These are phyloP conservation scores for Diacarnus erythraeanus DNA, from an alignment of 37 sponge, comb jelly and placozoan species.

Conservation along the genomic window DNA sequence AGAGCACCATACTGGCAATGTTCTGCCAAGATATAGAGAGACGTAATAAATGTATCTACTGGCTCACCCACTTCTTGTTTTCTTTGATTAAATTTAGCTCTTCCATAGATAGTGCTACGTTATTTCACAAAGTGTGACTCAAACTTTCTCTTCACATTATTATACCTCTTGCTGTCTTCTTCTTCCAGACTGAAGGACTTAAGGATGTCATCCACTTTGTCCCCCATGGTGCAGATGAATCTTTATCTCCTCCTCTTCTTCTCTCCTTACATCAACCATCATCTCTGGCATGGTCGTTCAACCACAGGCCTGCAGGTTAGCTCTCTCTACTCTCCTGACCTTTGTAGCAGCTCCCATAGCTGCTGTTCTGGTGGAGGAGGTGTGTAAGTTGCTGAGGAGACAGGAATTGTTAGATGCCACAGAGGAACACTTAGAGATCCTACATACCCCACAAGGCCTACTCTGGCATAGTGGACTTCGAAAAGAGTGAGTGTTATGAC, in stretches of 20 bases:
- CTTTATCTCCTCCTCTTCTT: background rate
- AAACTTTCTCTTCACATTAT: too few species aligned
- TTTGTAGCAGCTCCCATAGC: background rate
- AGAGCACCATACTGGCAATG: constrained; percentile 8
- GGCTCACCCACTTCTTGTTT: too few species aligned
- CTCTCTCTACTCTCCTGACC: constrained; percentile 19
- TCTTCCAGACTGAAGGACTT: constrained; percentile 15
- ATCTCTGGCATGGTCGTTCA: constrained; percentile 2
- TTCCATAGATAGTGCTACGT: constrained; percentile 35
- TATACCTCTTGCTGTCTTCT: too few species aligned
- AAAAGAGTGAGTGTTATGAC: constrained; percentile 48
- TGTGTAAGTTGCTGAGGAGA: constrained; percentile 31
- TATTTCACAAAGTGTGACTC: too few species aligned
- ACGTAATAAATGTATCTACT: constrained; percentile 48
- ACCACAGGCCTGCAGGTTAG: constrained; percentile 3
- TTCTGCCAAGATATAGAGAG: too few species aligned
- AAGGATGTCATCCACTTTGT: constrained; percentile 45
- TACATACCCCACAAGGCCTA: constrained; percentile 54
- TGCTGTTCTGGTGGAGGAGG: constrained; percentile 18
- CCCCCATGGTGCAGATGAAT: constrained; percentile 1
- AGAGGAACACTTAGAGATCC: constrained; percentile 55
- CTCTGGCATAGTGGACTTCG: constrained; percentile 57
- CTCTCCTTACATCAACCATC: background rate
- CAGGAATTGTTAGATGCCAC: constrained; percentile 40
- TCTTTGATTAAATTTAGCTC: too few species aligned